A percentile compares a stretch with the other conserved stretches of the same genome.
These are phyloP conservation scores for Siniperca scherzeri DNA, from an alignment of 2,797 vertebrate species.

Conservation along the genomic window DNA sequence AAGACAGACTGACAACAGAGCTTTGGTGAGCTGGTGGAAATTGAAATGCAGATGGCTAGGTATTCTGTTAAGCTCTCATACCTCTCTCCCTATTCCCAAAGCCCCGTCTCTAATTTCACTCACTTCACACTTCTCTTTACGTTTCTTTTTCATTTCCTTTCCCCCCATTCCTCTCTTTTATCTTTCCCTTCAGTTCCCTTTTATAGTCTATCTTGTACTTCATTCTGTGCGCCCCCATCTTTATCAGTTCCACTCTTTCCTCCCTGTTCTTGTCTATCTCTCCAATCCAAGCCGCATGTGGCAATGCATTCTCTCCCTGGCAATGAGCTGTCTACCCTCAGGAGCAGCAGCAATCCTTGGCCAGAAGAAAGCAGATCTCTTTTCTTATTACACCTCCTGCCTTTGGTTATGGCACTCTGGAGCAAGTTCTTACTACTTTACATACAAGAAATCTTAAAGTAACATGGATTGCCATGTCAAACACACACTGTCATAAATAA, in stretches of 20 bases:
- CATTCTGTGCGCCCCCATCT: conserved; percentile 33
- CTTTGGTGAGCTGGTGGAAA: conserved; percentile 42
- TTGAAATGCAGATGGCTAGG: conserved; percentile 56
- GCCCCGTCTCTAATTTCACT: conserved; percentile 44
- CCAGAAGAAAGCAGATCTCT: conserved; percentile 36
- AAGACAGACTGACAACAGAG: conserved; percentile 30
- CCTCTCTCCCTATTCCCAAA: conserved; percentile 27
- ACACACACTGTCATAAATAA: background rate
- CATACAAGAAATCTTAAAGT: background rate
- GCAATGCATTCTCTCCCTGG: conserved; percentile 57
- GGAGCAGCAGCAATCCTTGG: conserved; percentile 53
- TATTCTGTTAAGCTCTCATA: conserved; percentile 49
- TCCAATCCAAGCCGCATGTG: conserved; percentile 61
- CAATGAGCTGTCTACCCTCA: conserved; percentile 68
- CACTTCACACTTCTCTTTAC: conserved; percentile 37
- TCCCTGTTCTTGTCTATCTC: conserved; percentile 53
- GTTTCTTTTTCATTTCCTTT: conserved; percentile 32
- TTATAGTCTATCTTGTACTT: conserved; percentile 47
- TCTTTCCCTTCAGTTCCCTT: conserved; percentile 53
- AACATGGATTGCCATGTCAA: conserved; percentile 10
- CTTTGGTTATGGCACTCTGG: conserved; percentile 68
- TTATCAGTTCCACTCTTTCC: conserved; percentile 51
- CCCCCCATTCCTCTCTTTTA: conserved; percentile 41
- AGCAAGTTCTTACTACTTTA: background rate
- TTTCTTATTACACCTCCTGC: conserved; percentile 72